Evolutionary conservation across 1,140 invertebrate species (phyloP), one percentile per base, ranked within the genome.

Genomic region (Armadillidium nasatum): DNA sequence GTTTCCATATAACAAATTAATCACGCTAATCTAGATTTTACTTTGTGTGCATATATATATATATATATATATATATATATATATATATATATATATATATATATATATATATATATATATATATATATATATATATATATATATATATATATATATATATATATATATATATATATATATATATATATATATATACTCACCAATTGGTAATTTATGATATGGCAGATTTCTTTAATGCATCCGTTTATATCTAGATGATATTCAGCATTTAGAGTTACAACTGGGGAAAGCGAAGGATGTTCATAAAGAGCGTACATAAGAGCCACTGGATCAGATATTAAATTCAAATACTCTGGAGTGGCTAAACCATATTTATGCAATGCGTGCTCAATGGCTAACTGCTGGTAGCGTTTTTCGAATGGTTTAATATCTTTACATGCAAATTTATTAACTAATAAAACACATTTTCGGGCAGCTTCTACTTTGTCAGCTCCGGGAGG

Each of bases 401-500:
- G 80, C 22, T 81, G 69, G 68, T 79, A 70, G 11, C 78, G 75
- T n/a, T 21, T 33, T 19, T 19, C 43, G 45, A 80, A 74, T 11
- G 60, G 69, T 60, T 60, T 60, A 13, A 60, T 15, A 15, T 60
- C 7, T 1, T 19, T 3, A 19, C 50, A 60, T 22, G 43, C 60
- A 75, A 75, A 81, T 19, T 75, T 67, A 10, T 76, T 54, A n/a
- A 76, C 80, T 73, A 81, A 44, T 0, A 77, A 19, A n/a, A 72
- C 45, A 54, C 77, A 77, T 44, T 73, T 75, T 69, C 76, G 22
- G 0, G 76, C 76, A 0, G 77, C 77, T 66, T 69, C 69, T 11
- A 81, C 76, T 43, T 73, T 76, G 66, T 81, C 80, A 67, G 75
- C 77, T 4, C 80, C 80, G 10, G 75, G 80, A 15, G 80, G 80